A percentile compares a stretch with the other conserved stretches of the same genome.
Conservation (phyloP, 2,113 vertebrate genomes). For the Symphodus melops region DNA sequence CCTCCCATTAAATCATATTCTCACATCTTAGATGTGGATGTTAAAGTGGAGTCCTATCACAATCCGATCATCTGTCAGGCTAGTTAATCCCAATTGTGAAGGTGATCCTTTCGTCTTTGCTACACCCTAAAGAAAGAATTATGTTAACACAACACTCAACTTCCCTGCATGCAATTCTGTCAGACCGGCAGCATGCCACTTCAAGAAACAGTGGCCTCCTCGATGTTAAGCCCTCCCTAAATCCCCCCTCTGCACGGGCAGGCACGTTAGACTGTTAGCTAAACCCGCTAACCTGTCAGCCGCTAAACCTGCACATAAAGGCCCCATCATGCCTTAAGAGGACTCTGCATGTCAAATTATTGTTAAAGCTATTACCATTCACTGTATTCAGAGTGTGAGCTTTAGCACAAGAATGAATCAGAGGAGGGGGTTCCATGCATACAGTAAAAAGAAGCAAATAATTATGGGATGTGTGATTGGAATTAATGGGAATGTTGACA, state of each 20-base stretch:
- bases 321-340: slow-evolving; percentile 78
- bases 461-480: slow-evolving; percentile 71
- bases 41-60: neutral
- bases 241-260: slow-evolving; percentile 62
- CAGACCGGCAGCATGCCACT: slow-evolving; percentile 41
- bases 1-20: neutral
- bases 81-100: slow-evolving; percentile 46
- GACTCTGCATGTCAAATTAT: slow-evolving; percentile 57
- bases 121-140: slow-evolving; percentile 2
- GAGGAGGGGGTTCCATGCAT: slow-evolving; percentile 18
- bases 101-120: neutral
- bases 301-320: slow-evolving; percentile 77
- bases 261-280: slow-evolving; percentile 78
- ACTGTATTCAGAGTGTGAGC: slow-evolving; percentile 53
- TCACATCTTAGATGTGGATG: slow-evolving; percentile 5
- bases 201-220: slow-evolving; percentile 59
- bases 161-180: slow-evolving; percentile 36
- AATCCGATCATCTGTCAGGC: slow-evolving; percentile 14
- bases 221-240: slow-evolving; percentile 69
- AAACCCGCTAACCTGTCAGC: slow-evolving; percentile 78
- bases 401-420: slow-evolving; percentile 27
- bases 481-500: slow-evolving; percentile 72
- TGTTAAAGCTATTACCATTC: slow-evolving; percentile 61
- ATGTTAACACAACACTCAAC: slow-evolving; percentile 23
- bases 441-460: slow-evolving; percentile 36